Base-by-base conservation (phyloP, 2,888 invertebrate species). In the Meta bourneti region DNA sequence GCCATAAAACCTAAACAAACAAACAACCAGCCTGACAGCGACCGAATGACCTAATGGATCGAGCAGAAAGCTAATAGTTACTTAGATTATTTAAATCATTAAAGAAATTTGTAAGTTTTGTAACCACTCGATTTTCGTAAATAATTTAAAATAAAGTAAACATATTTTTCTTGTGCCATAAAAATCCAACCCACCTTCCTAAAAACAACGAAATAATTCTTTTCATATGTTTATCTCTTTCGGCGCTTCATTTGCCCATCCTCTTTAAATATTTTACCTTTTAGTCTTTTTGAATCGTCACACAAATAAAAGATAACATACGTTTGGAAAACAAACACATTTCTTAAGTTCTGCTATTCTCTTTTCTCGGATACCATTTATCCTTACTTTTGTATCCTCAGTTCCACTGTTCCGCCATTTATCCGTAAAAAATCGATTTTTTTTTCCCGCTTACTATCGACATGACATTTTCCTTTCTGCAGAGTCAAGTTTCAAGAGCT, bases 401-500 rank as follows among this genome's bases (percentile, higher is more conserved):
- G 74, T 75, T 61, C 20, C n/a, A 75, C 84, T 84, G 84, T 48
- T 84, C 75, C 75, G 74, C 74, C 74, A 84, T 86, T 78, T 86
- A 78, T 78, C 86, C 49, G 75, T 70, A 9, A 86, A 34, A 61
- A 61, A 61, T 61, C 61, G 61, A 61, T 61, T 61, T 61, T 49
- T 77, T 80, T 80, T 16, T 49, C 69, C 70, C 77, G 78, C 49
- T 77, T 71, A 54, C 78, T 90, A 78, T 83, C 89, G 72, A 84
- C 89, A 84, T 90, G 89, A 90, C 89, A 90, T 83, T 75, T 90
- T 90, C 74, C 83, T 90, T 90, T 84, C 78, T 84, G 52, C 78
- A 19, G 89, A 90, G 78, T 90, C 89, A 90, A 84, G 89, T 90
- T 90, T 90, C 89, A 8, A 72, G 69, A 78, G 69, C 88, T 81